Evolutionary conservation across 2,888 invertebrate species (phyloP).

Genomic region (Herminia tarsipennalis): DNA sequence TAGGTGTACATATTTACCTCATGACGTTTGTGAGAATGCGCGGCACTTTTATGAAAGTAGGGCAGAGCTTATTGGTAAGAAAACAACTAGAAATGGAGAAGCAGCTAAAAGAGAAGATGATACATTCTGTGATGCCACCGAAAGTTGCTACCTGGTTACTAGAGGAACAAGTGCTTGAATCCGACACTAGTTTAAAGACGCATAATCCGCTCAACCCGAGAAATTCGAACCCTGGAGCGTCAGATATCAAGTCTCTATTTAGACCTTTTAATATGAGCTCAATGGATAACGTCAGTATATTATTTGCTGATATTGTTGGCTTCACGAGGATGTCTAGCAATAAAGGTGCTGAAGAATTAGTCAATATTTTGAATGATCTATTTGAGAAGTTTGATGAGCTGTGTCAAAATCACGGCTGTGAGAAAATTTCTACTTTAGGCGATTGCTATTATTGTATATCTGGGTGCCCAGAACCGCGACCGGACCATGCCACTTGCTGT

Average conservation of each 20-base stretch:
- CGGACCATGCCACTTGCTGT: conserved; percentile 97
- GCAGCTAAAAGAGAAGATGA: conserved; percentile 98
- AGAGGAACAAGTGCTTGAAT: conserved; percentile 89
- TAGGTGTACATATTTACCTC: conserved; percentile 96
- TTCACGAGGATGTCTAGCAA: conserved; percentile 99
- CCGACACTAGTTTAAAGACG: conserved; percentile 83
- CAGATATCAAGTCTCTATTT: conserved; percentile 93
- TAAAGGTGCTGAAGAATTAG: conserved; percentile 97
- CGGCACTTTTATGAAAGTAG: conserved; percentile 98
- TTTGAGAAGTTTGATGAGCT: conserved; percentile 98
- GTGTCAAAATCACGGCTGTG: conserved; percentile 95
- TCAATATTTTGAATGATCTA: conserved; percentile 97
- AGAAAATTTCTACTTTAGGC: conserved; percentile 98
- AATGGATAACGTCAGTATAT: conserved; percentile 98
- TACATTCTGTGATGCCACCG: conserved; percentile 98
- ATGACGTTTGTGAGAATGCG: conserved; percentile 97
- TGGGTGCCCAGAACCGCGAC: conserved; percentile 96
- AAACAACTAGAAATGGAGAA: conserved; percentile 97
- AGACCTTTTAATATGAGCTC: conserved; percentile 98
- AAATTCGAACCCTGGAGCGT: conserved; percentile 84
- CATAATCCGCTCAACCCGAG: conserved; percentile 74
- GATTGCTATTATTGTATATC: conserved; percentile 98
- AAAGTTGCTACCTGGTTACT: conserved; percentile 95
- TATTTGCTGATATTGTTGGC: conserved; percentile 99
- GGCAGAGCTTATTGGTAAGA: conserved; percentile 95